These are phyloP conservation scores for Halocynthia aurantium DNA, from an alignment of 23 tunicate genomes.

Conservation along the genomic window DNA sequence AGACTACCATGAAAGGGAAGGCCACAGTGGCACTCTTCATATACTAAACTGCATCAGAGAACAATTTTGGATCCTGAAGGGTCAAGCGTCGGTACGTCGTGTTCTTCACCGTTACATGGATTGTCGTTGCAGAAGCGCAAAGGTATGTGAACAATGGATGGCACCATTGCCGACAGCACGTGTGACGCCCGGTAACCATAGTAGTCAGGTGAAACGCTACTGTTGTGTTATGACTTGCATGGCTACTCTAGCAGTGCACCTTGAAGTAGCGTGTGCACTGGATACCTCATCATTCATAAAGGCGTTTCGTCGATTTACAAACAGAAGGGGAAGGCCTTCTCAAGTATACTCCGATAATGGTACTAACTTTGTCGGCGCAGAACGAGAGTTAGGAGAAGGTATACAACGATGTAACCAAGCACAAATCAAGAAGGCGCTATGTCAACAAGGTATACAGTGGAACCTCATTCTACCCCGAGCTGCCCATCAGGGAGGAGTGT, in stretches of 20 bases:
- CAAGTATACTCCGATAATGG: constrained; percentile 36
- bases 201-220: constrained; percentile 39
- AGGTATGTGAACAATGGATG: constrained; percentile 20
- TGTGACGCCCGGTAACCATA: constrained; percentile 20
- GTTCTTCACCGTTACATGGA: not conserved
- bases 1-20: constrained; percentile 12
- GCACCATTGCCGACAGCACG: constrained; percentile 24
- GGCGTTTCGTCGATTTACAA: constrained; percentile 40
- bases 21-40: constrained; percentile 27
- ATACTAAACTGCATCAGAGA: not conserved
- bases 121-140: constrained; percentile 16
- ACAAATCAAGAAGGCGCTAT: not conserved
- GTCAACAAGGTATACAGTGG: too few species aligned
- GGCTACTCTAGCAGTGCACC: constrained; percentile 29
- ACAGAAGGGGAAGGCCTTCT: constrained; percentile 21
- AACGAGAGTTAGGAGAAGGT: constrained; percentile 21
- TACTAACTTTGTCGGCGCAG: constrained; percentile 48
- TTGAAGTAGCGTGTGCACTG: constrained; percentile 18
- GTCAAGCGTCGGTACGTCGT: constrained; percentile 18
- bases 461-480: too few species aligned
- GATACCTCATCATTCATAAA: constrained; percentile 33
- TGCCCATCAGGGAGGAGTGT: too few species aligned
- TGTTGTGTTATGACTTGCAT: constrained; percentile 28
- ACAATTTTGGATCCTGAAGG: constrained; percentile 13
- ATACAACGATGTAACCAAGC: constrained; percentile 16